Base-by-base conservation (phyloP, 2,113 vertebrate species). In the Phrynocephalus versicolor region DNA sequence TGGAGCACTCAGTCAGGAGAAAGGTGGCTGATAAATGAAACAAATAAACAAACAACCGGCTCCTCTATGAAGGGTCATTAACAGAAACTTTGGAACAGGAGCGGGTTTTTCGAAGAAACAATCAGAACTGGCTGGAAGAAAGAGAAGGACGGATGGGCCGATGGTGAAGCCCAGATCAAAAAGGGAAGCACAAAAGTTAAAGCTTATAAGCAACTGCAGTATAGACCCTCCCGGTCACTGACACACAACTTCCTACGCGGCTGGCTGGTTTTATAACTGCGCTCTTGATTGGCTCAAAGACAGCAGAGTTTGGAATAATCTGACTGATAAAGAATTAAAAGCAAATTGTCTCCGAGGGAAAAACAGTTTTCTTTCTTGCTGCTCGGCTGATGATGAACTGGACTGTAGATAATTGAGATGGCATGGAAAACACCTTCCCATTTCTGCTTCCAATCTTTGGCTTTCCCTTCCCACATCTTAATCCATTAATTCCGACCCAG, bases 401-500 rank as follows among this genome's bases (percentile, higher is more conserved):
- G 91, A 90, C 92, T 89, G 45, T 73, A 72, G 91, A 89, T 93
- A 95, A 94, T 93, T 92, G 91, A 94, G 91, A 88, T 84, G 77
- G 69, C 79, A 83, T 82, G 84, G 87, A 51, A 93, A 94, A 93
- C 88, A 89, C 91, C 91, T 89, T 83, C 84, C 83, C 85, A 83
- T 85, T 91, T 86, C 79, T 74, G 87, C 88, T 89, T 76, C 58
- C 85, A 86, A 83, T 93, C 77, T 51, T 35, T 33, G 27, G 3
- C n/a, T 37, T 25, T 60, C 69, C 84, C 84, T 76, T 78, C 75
- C 57, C 69, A 39, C 76, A 91, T 94, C 88, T 90, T 85, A 87
- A 94, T 88, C 83, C 91, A 91, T 95, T 94, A 94, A 94, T 92
- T 93, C 77, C 87, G 91, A n/a, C 89, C 73, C 83, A 75, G 88